Base-by-base conservation (phyloP, 2,888 invertebrate species). In the Embidobia sp. region DNA sequence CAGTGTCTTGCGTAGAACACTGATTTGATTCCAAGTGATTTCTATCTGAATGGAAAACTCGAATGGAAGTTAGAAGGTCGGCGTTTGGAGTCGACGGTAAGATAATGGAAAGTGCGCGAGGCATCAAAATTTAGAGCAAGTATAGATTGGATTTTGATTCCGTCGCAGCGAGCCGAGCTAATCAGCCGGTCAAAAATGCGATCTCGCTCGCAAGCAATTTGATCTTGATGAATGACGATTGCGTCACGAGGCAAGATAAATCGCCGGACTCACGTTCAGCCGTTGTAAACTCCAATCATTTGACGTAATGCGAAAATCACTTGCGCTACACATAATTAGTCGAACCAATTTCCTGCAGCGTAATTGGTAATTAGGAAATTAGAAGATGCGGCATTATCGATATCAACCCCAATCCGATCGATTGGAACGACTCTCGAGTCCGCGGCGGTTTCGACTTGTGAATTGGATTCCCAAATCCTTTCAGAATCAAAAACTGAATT, bases 21-120 rank as follows among this genome's bases (percentile, higher is more conserved):
- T 49, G 31, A 63, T 63, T 63, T 26, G 40, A 11, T 63, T 49
- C 40, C 49, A 40, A 49, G 18, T 49, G 63, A 63, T 40, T 37
- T 49, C 40, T 49, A 49, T 64, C 64, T 22, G 42, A 29, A 31
- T 35, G 29, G 42, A 42, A 31, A 51, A 64, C 16, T 51, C 22
- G 31, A 27, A n/a, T 33, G 40, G 64, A 51, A 31, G 44, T 53
- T 53, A 35, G 33, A 48, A 66, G 53, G 53, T 66, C 35, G 51
- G n/a, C 35, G 31, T n/a, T 22, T 22, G 1, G 6, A 44, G 64
- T 42, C 27, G 16, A 44, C 27, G 64, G 53, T 66, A 66, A 66
- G 44, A 37, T 53, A 55, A 46, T 44, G 44, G 33, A n/a, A 53
- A 44, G 31, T 46, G 35, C 27, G 35, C 27, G 19, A 16, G 35